Percentiles rank a stretch among this genome's conserved stretches.
phyloP scores from a whole-genome alignment of 1,140 invertebrate genomes.

The Drosophila pallidifrons region DNA sequence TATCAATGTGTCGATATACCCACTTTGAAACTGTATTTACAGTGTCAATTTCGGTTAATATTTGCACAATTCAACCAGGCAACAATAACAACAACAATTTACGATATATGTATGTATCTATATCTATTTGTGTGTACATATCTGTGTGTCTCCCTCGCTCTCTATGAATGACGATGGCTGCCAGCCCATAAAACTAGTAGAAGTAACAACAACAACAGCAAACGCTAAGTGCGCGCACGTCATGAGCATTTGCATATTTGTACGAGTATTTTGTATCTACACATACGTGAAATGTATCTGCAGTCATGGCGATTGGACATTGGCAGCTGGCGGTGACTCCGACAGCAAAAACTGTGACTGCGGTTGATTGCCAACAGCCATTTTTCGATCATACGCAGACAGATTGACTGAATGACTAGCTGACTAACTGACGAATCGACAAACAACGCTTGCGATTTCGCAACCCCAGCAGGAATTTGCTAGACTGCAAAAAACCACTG shows the following conservation, averaged over 20 bases:
- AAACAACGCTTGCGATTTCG: conserved; percentile 5
- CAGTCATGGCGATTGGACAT: conserved; percentile 29
- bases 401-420: conserved; percentile 10
- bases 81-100: conserved; percentile 10
- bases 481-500: conserved; percentile 15
- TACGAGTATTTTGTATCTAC: conserved; percentile 31
- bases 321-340: conserved; percentile 31
- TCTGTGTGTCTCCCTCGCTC: background rate
- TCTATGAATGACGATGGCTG: conserved; percentile 41
- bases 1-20: background rate
- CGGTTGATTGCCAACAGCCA: conserved; percentile 31
- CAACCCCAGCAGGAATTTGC: conserved; percentile 4
- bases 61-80: conserved; percentile 41
- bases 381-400: conserved; percentile 42
- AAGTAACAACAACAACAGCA: conserved; percentile 27
- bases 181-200: conserved; percentile 44
- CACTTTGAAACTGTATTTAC: conserved; percentile 4
- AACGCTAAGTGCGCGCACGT: conserved; percentile 50
- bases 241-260: conserved; percentile 54
- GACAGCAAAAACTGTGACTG: background rate
- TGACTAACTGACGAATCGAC: conserved; percentile 2
- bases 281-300: conserved; percentile 34
- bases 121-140: background rate
- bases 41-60: conserved; percentile 56
- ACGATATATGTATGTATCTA: background rate